A percentile compares a stretch with the other conserved stretches of the same genome.
Conservation (phyloP, 2,797 vertebrate genomes). For the Apogon hyalosoma region DNA sequence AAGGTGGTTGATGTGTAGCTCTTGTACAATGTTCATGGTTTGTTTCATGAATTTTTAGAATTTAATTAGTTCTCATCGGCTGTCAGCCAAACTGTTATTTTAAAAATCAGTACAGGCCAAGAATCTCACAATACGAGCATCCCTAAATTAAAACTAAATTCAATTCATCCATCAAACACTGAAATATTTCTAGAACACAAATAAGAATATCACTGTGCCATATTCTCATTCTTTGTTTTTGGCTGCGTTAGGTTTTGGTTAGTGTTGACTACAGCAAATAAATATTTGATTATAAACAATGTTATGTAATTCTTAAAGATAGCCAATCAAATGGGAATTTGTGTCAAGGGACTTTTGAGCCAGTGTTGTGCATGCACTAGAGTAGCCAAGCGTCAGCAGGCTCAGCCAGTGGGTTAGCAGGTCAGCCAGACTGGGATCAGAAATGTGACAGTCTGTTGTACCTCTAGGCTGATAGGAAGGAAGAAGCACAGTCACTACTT, state of each 20-base stretch:
- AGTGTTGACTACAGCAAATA: constrained; percentile 8
- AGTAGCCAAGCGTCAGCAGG: constrained; percentile 35
- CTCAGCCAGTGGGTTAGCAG: constrained; percentile 71
- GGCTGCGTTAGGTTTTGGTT: not conserved
- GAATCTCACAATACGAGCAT: too few species aligned
- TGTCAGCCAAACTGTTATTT: too few species aligned
- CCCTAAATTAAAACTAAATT: not conserved
- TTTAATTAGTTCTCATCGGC: too few species aligned
- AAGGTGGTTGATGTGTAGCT: too few species aligned
- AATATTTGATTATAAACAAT: constrained; percentile 12
- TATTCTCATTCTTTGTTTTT: not conserved
- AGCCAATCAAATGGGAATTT: constrained; percentile 32
- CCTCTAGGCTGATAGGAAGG: constrained; percentile 37
- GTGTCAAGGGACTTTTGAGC: constrained; percentile 47
- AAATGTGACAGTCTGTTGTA: constrained; percentile 49
- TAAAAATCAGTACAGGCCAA: too few species aligned
- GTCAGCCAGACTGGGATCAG: constrained; percentile 66
- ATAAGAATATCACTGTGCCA: not conserved
- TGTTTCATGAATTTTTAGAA: too few species aligned
- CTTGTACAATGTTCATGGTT: too few species aligned
- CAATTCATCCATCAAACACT: not conserved
- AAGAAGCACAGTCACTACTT: constrained; percentile 38
- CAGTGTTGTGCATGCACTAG: constrained; percentile 21
- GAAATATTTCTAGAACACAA: not conserved
- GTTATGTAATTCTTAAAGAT: constrained; percentile 26